Evolutionary conservation across 2,888 invertebrate species (phyloP), one percentile per base, ranked within the genome.

Genomic region (Chalcosyrphus nemorum): DNA sequence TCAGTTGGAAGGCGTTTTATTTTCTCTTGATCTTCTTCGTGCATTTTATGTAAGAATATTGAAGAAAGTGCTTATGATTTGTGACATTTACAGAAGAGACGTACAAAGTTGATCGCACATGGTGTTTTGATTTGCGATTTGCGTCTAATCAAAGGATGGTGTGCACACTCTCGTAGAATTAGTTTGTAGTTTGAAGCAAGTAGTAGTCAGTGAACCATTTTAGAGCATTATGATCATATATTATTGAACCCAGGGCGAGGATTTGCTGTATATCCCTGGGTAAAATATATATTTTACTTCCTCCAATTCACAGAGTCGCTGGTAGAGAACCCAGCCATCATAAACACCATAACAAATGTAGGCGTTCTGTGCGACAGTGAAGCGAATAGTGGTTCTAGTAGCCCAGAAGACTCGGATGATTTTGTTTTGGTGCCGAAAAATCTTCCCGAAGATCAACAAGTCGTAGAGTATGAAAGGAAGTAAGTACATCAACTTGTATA

Each of bases 361-460:
- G 93, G 93, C 87, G 92, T 90, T 88, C 90, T 92, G 89, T 93
- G 93, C 92, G 90, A 91, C 77, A 91, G 92, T 63, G 90, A 89
- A 87, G 90, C 90, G 61, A 91, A 91, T 82, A 91, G 91, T 82
- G 93, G 92, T 88, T 93, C 93, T 13, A 94, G 93, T 89, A 95
- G 95, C 88, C 95, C 95, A 86, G 96, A 96, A 90, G 93, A 93
- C 87, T 93, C 93, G 2, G 95, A 96, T 92, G 96, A 96, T 92
- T 96, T 96, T 92, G 96, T 96, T 88, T 92, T 96, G 91, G 96
- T 96, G 88, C 95, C 96, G 85, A 92, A 93, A 86, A 95, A 94
- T 90, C 90, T 94, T 87, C 93, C 95, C 77, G 93, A 93, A 86
- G 95, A 94, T 90, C 93, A 93, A 75, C 88, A 88, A 86, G 87